Conservation (phyloP, 2,888 invertebrate genomes). For the Pharmacophagus antenor region DNA sequence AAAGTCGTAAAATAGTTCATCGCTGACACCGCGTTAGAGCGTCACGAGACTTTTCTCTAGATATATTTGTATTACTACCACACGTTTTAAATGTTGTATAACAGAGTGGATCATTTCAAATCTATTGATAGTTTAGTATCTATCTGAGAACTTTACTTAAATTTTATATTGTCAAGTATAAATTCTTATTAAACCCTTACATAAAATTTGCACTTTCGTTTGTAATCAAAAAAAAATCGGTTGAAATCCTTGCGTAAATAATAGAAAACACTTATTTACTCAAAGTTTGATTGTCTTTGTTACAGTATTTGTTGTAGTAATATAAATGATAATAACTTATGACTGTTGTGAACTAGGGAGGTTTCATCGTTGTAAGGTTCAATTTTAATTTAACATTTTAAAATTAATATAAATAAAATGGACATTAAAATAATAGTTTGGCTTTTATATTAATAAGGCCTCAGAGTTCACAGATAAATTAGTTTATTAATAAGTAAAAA, state of each 20-base stretch:
- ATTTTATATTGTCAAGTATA: not conserved
- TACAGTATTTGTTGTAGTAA: too few species aligned
- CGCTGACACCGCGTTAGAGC: conserved; percentile 17
- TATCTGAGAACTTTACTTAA: not conserved
- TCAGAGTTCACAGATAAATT: too few species aligned
- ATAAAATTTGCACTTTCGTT: not conserved
- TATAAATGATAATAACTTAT: too few species aligned
- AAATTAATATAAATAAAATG: too few species aligned
- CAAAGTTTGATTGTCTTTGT: too few species aligned
- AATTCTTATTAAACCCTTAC: not conserved
- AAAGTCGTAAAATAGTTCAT: conserved; percentile 19
- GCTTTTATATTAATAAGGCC: too few species aligned
- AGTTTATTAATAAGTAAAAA: too few species aligned
- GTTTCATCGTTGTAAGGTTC: too few species aligned
- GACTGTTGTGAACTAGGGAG: too few species aligned
- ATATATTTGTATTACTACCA: conserved; percentile 4
- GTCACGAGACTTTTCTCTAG: conserved; percentile 3
- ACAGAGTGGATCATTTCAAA: conserved; percentile 4
- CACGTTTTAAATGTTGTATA: not conserved
- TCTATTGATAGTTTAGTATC: conserved; percentile 2
- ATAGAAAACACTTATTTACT: not conserved
- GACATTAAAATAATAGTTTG: too few species aligned
- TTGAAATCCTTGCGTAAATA: not conserved
- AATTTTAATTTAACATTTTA: too few species aligned
- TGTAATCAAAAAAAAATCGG: not conserved